These are phyloP conservation scores for Cherax destructor DNA, from an alignment of 1,140 invertebrate genomes.

Conservation along the genomic window DNA sequence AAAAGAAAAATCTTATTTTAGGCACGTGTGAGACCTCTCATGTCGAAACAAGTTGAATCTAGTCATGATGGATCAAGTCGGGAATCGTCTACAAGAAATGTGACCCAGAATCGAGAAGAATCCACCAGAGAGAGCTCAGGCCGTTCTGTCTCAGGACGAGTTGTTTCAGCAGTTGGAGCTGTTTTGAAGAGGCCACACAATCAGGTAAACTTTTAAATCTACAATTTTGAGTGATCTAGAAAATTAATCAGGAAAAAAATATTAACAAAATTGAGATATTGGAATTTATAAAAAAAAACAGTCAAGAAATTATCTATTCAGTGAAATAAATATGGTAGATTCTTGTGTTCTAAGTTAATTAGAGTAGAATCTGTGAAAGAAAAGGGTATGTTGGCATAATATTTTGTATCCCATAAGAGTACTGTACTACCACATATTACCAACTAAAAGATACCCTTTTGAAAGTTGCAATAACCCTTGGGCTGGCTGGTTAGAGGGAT, in stretches of 20 bases:
- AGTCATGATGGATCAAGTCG: conserved; percentile 26
- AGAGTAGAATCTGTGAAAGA: too few species aligned
- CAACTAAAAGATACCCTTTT: too few species aligned
- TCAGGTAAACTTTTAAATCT: not conserved
- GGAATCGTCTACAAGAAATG: conserved; percentile 9
- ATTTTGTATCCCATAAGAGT: too few species aligned
- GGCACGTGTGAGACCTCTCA: conserved; percentile 64
- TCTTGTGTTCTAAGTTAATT: too few species aligned
- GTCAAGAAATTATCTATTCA: too few species aligned
- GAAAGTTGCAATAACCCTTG: too few species aligned
- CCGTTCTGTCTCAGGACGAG: conserved; percentile 1
- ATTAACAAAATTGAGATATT: not conserved
- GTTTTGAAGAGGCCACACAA: conserved; percentile 24
- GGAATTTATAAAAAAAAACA: too few species aligned
- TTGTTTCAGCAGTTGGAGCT: conserved; percentile 29
- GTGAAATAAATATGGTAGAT: too few species aligned
- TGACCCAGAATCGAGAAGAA: not conserved
- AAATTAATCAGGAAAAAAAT: not conserved
- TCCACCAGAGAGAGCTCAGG: conserved; percentile 17
- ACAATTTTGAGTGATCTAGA: too few species aligned
- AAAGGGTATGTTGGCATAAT: too few species aligned
- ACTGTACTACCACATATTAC: too few species aligned
- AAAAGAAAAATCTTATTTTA: not conserved
- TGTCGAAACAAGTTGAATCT: conserved; percentile 55
- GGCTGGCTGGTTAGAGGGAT: too few species aligned